Evolutionary conservation across 2,888 invertebrate species (phyloP).

Genomic region (Mystacides longicornis): DNA sequence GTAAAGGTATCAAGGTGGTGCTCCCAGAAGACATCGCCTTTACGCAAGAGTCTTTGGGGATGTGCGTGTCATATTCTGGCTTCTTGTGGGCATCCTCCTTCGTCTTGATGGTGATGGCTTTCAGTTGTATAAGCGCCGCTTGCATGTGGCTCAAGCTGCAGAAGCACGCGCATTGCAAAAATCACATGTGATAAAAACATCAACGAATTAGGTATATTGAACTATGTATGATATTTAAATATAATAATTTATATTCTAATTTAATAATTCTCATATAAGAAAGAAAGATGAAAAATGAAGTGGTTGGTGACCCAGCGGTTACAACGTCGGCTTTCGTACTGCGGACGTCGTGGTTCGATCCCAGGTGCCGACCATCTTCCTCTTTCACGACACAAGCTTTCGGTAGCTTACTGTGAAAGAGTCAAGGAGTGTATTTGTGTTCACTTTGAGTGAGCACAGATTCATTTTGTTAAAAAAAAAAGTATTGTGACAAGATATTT

Average conservation of each 20-base stretch:
- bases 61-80: constrained; percentile 58
- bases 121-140: constrained; percentile 48
- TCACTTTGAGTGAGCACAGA: too few relatives aligned
- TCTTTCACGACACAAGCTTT: too few relatives aligned
- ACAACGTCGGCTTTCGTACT: too few relatives aligned
- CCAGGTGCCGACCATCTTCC: too few relatives aligned
- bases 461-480: not conserved
- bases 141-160: constrained; percentile 46
- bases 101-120: constrained; percentile 52
- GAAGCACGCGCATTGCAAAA: constrained; percentile 26
- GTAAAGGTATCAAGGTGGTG: constrained; percentile 59
- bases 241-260: not conserved
- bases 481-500: too few relatives aligned
- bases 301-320: too few relatives aligned
- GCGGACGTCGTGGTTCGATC: too few relatives aligned
- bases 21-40: constrained; percentile 59
- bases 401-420: too few relatives aligned
- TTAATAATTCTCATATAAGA: not conserved
- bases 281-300: too few relatives aligned
- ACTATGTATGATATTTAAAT: constrained; percentile 1
- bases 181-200: constrained; percentile 25
- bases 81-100: constrained; percentile 56
- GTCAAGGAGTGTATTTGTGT: too few relatives aligned
- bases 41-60: constrained; percentile 35
- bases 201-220: not conserved